phyloP scores from a whole-genome alignment of 2,797 vertebrate genomes.

The Holocentrus rufus region DNA sequence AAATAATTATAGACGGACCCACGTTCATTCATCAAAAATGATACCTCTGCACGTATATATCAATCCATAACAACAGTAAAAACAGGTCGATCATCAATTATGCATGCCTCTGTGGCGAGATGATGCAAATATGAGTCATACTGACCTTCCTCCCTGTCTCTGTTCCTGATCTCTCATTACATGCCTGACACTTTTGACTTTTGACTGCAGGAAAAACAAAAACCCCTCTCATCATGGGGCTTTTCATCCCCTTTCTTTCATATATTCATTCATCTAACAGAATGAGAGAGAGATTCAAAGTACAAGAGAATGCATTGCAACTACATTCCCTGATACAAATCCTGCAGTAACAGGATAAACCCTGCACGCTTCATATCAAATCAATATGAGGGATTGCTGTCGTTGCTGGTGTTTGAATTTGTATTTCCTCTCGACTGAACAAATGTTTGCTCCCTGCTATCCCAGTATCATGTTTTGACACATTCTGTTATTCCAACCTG shows the following conservation, averaged over 20 bases:
- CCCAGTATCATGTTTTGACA: constrained; percentile 64
- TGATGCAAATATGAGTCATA: no score
- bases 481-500: constrained; percentile 56
- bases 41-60: no score
- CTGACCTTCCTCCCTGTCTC: background rate
- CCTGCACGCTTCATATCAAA: constrained; percentile 53
- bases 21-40: no score
- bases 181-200: background rate
- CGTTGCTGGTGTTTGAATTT: constrained; percentile 55
- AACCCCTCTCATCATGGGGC: background rate
- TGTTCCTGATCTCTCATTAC: background rate
- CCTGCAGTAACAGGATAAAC: constrained; percentile 55
- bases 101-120: no score
- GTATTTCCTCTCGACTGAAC: constrained; percentile 55
- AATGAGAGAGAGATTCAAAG: constrained; percentile 31
- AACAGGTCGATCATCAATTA: no score
- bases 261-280: constrained; percentile 31
- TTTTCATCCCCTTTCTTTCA: constrained; percentile 1
- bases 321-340: constrained; percentile 36
- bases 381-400: constrained; percentile 56
- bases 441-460: constrained; percentile 46
- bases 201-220: background rate
- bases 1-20: no score
- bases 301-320: constrained; percentile 32
- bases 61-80: no score